Conservation (phyloP, 2,888 invertebrate genomes). For the Norana najaformis region DNA sequence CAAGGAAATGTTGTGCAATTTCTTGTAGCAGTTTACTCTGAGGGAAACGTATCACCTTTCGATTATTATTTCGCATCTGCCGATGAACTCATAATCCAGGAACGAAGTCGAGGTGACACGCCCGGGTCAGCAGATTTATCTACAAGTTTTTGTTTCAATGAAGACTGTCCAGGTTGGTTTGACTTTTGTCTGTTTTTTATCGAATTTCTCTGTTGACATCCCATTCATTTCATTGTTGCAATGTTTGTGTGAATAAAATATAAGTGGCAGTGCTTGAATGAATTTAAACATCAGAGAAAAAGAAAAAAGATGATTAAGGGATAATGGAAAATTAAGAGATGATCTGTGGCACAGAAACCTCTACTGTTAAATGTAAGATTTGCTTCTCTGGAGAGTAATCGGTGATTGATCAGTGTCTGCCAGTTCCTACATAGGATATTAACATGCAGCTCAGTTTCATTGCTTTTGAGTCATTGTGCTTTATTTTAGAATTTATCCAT, state of each 20-base stretch:
- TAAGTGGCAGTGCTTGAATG: not conserved
- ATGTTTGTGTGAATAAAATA: not conserved
- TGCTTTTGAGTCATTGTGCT: too few species aligned
- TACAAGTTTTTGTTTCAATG: not conserved
- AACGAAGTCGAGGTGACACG: not conserved
- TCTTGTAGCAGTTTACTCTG: conserved; percentile 26
- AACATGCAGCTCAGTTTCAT: too few species aligned
- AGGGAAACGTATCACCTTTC: conserved; percentile 18
- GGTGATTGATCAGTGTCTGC: too few species aligned
- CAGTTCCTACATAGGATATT: too few species aligned
- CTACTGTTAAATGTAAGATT: too few species aligned
- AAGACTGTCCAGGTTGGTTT: not conserved
- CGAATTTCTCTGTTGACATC: not conserved
- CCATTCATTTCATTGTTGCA: not conserved
- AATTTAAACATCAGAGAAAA: not conserved
- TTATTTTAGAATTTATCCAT: too few species aligned
- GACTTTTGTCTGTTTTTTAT: too few species aligned
- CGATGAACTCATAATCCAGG: not conserved
- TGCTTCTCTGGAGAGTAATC: too few species aligned
- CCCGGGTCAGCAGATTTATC: not conserved
- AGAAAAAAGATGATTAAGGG: not conserved
- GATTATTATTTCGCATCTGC: conserved; percentile 7
- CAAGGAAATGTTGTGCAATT: not conserved
- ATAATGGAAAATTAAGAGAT: too few species aligned
- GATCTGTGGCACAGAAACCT: too few species aligned